Evolutionary conservation across 2,888 invertebrate genomes (phyloP), one percentile per base, ranked within the genome.

Genomic region (Ophion slaviceki): DNA sequence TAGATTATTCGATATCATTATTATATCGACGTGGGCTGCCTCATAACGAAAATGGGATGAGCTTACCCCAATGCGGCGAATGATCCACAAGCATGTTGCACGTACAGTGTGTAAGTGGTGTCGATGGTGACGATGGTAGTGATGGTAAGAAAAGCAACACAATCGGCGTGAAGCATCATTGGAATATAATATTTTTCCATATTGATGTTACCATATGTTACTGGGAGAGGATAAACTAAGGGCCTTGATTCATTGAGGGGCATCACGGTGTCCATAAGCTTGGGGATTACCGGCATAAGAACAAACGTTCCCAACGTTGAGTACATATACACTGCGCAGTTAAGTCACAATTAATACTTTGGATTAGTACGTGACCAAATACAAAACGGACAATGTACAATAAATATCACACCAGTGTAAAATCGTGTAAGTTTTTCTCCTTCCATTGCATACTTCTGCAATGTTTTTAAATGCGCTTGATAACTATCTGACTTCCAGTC

Each of bases 81-180:
- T 47, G 82, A 72, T 32, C 82, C 87, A 62, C 85, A 87, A 36
- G 87, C 87, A 36, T 87, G 87, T 57, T 87, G 82, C 20, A 84
- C 82, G 36, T 85, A 85, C 45, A 85, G 67, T 6, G 67, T 59
- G 47, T 85, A 87, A 8, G 85, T 72, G 4, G 81, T 64, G 66
- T 87, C 85, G 32, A 78, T 78, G 7, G 85, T 77, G 3, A 86
- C 67, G 36, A 86, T 74, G 17, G 76, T 66, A 7, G 81, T 79
- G 1, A 87, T 79, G n/a, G 45, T 24, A n/a, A 81, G 3, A 45
- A 68, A 7, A 32, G 79, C 40, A 14, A 45, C 36, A 10, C 40
- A 59, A 74, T 81, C 71, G n/a, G 77, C 70, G 59, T 87, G 84
- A n/a, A 87, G 62, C 53, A 78, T 80, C 0, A 85, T 36, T 14